Base-by-base conservation (phyloP, 1,140 invertebrate genomes). In the Probaryconus sp. region DNA sequence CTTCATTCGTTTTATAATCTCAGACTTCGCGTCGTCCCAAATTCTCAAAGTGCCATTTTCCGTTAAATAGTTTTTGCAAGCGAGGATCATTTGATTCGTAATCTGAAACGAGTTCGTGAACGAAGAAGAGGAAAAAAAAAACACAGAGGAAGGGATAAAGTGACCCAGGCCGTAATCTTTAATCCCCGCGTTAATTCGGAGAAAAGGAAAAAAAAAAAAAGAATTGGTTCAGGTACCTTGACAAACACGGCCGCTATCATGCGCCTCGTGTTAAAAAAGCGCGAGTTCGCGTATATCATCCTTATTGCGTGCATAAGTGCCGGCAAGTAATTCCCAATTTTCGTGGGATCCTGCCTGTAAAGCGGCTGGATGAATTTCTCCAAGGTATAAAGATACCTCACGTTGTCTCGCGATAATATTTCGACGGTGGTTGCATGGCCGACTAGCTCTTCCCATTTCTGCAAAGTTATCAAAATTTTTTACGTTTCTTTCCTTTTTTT, bases 321-420 rank as follows among this genome's bases (percentile, higher is more conserved):
- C 0, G 92, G 91, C 61, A 96, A 89, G 77, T 91, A 91, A 65
- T 91, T 89, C 7, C 91, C 89, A 82, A 95, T 93, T 73, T 91
- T 89, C 4, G 91, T 88, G 21, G 93, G 92, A 77, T 92, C 90
- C 65, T 92, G 91, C 79, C 93, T 91, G 79, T 96, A 96, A 10
- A 98, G 88, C 0, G 95, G 94, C 77, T 94, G 91, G 80, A 93
- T 96, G 83, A 94, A 96, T 83, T 94, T 94, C 80, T 96, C 94
- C 64, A 97, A 88, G 31, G 94, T 92, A 77, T 95, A 94, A 45
- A 98, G 90, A 86, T 95, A 97, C 77, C 94, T 94, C 0, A 97
- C 93, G 84, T 97, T 97, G 84, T 97, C 95, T 78, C 92, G 92
- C 0, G 95, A 92, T 86, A 97, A 93, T 81, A 96, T 95, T 68